A percentile compares a stretch with the other conserved stretches of the same genome.
These are phyloP conservation scores for Lypha dubia DNA, from an alignment of 2,888 invertebrate genomes.

Conservation along the genomic window DNA sequence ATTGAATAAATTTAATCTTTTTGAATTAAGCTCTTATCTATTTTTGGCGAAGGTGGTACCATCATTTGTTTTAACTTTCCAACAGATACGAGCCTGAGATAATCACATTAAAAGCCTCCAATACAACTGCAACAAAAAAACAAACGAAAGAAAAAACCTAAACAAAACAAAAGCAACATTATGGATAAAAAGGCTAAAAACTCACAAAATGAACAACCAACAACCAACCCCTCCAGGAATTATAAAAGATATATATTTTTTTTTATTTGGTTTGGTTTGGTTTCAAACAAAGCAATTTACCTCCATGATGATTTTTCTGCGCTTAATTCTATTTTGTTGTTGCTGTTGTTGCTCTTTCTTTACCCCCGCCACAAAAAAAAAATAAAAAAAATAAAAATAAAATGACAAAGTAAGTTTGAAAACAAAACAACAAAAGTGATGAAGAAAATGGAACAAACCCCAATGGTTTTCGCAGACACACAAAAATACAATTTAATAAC, in stretches of 20 bases:
- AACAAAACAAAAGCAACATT: slow-evolving; percentile 12
- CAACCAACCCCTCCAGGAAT: slow-evolving; percentile 51
- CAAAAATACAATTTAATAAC: slow-evolving; percentile 47
- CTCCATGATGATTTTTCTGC: slow-evolving; percentile 53
- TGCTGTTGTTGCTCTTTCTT: slow-evolving; percentile 20
- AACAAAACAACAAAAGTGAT: slow-evolving; percentile 42
- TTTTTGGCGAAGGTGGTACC: slow-evolving; percentile 60
- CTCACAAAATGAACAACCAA: slow-evolving; percentile 63
- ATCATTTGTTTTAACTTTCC: slow-evolving; percentile 68
- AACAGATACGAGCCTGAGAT: slow-evolving; percentile 59
- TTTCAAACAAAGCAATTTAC: slow-evolving; percentile 65
- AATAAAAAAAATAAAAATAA: slow-evolving; percentile 46
- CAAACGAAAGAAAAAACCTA: background rate
- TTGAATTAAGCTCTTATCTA: slow-evolving; percentile 70
- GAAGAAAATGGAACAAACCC: slow-evolving; percentile 65
- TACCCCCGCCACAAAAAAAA: background rate
- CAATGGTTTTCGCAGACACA: slow-evolving; percentile 60
- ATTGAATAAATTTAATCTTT: slow-evolving; percentile 70
- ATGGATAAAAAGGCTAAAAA: slow-evolving; percentile 37
- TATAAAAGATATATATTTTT: background rate
- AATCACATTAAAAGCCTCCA: slow-evolving; percentile 72
- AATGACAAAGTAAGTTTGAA: slow-evolving; percentile 59
- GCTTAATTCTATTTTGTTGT: slow-evolving; percentile 34
- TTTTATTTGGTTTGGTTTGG: background rate
- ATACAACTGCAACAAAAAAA: slow-evolving; percentile 14